phyloP scores from a whole-genome alignment of 2,113 vertebrate species.

The Hiodon tergisus region DNA sequence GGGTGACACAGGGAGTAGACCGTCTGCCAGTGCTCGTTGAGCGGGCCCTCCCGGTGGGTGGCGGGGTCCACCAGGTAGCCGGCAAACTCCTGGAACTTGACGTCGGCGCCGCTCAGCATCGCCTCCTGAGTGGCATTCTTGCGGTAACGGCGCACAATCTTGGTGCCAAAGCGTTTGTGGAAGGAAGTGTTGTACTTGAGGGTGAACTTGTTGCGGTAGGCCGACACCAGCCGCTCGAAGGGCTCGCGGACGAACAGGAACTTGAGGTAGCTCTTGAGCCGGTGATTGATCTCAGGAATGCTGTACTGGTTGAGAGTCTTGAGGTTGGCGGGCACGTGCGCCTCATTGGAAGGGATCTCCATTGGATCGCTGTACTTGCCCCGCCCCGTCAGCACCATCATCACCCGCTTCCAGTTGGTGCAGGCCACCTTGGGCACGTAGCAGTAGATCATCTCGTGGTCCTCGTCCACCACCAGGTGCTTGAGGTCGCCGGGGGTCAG shows the following conservation, averaged over 20 bases:
- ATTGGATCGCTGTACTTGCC: slow-evolving; percentile 94
- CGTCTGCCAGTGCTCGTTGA: too few relatives aligned
- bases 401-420: slow-evolving; percentile 98
- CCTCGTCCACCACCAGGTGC: slow-evolving; percentile 93
- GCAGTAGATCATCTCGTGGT: slow-evolving; percentile 95
- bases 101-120: slow-evolving; percentile 74
- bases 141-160: slow-evolving; percentile 86
- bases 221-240: slow-evolving; percentile 91
- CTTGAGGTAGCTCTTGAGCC: slow-evolving; percentile 95
- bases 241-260: slow-evolving; percentile 95
- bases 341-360: slow-evolving; percentile 92
- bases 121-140: slow-evolving; percentile 91
- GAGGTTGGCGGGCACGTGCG: slow-evolving; percentile 86
- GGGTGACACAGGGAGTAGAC: too few relatives aligned
- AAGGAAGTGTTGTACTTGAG: slow-evolving; percentile 97
- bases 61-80: slow-evolving; percentile 87
- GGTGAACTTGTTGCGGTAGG: slow-evolving; percentile 98
- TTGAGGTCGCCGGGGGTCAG: slow-evolving; percentile 88
- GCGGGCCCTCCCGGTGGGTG: too few relatives aligned
- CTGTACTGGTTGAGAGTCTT: slow-evolving; percentile 96
- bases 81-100: slow-evolving; percentile 88
- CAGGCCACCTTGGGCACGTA: slow-evolving; percentile 98
- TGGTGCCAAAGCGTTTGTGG: slow-evolving; percentile 93
- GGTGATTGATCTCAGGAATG: slow-evolving; percentile 93
- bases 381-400: slow-evolving; percentile 93